Evolutionary conservation across 2,888 invertebrate genomes (phyloP).

Genomic region (Napeogenes sylphis): DNA sequence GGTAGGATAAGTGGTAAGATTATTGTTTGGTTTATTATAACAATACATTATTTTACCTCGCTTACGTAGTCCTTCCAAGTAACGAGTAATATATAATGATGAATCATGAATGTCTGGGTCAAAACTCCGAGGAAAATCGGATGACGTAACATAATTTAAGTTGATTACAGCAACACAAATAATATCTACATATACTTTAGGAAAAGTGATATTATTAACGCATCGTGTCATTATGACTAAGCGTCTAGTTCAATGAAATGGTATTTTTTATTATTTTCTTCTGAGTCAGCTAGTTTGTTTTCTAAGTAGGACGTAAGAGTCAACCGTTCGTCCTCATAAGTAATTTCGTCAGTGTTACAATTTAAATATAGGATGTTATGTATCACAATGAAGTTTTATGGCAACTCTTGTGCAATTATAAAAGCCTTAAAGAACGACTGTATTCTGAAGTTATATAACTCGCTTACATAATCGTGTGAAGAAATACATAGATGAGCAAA

Average conservation of each 20-base stretch:
- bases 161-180: slow-evolving; percentile 17
- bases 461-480: slow-evolving; percentile 62
- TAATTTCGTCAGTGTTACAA: slow-evolving; percentile 28
- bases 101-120: slow-evolving; percentile 35
- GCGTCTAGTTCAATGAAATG: slow-evolving; percentile 32
- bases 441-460: slow-evolving; percentile 38
- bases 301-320: slow-evolving; percentile 38
- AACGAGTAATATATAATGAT: slow-evolving; percentile 21
- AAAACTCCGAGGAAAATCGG: slow-evolving; percentile 28
- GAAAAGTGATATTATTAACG: slow-evolving; percentile 30
- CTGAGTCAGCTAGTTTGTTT: slow-evolving; percentile 30
- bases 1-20: slow-evolving; percentile 36
- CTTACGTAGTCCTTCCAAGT: slow-evolving; percentile 18
- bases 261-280: slow-evolving; percentile 24
- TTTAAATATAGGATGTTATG: slow-evolving; percentile 26
- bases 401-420: slow-evolving; percentile 35
- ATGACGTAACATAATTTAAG: slow-evolving; percentile 20
- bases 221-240: slow-evolving; percentile 34
- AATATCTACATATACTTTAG: slow-evolving; percentile 19
- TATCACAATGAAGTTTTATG: slow-evolving; percentile 28
- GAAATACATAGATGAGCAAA: slow-evolving; percentile 58
- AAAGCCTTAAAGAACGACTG: slow-evolving; percentile 44
- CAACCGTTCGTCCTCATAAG: slow-evolving; percentile 28
- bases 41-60: not conserved
- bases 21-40: not conserved